These are phyloP conservation scores for Periplaneta americana DNA, from an alignment of 1,140 invertebrate species.

Conservation along the genomic window DNA sequence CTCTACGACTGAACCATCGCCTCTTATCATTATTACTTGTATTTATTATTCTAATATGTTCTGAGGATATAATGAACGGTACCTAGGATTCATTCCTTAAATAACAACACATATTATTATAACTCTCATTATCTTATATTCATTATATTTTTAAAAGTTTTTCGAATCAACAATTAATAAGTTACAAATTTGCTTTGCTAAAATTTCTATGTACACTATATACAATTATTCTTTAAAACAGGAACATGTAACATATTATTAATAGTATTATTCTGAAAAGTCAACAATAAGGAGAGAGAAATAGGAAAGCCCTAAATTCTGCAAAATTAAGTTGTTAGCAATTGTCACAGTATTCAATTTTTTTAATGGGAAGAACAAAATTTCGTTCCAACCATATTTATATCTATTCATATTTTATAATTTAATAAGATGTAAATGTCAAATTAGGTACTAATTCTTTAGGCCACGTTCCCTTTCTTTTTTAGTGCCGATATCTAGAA, in stretches of 20 bases:
- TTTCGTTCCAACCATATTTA: neutral
- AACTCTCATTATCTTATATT: neutral
- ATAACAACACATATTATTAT: neutral
- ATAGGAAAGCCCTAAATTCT: neutral
- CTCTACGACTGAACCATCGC: too few relatives aligned
- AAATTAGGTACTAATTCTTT: too few relatives aligned
- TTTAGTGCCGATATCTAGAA: too few relatives aligned
- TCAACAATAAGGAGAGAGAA: conserved; percentile 3
- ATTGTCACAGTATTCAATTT: neutral
- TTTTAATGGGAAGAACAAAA: neutral
- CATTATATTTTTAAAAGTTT: conserved; percentile 9
- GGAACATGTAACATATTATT: neutral
- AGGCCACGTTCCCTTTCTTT: too few relatives aligned
- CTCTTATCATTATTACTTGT: too few relatives aligned
- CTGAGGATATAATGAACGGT: neutral
- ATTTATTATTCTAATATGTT: too few relatives aligned
- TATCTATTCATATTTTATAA: too few relatives aligned
- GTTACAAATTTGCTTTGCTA: conserved; percentile 7
- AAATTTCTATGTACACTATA: conserved; percentile 7
- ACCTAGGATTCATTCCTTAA: neutral
- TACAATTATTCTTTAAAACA: conserved; percentile 11
- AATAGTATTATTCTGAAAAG: neutral
- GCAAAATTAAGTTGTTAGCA: neutral
- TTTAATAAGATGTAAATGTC: too few relatives aligned
- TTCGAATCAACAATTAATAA: conserved; percentile 7